These are phyloP conservation scores for Tromatobia lineatoria DNA, from an alignment of 2,888 invertebrate species.

Conservation along the genomic window DNA sequence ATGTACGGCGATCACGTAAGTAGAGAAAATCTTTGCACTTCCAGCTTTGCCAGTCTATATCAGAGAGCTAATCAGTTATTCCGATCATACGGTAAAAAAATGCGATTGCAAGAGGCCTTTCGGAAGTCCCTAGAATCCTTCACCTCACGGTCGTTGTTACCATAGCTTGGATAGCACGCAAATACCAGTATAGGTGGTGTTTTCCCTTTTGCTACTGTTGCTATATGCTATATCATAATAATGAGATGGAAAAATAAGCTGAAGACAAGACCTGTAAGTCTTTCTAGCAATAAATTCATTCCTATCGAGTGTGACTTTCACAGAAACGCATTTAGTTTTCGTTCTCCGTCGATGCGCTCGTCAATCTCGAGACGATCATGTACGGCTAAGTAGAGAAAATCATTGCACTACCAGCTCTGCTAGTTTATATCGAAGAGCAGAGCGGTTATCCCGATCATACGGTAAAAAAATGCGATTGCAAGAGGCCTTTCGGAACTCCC, in stretches of 20 bases:
- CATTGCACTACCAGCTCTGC: not conserved
- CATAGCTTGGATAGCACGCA: not conserved
- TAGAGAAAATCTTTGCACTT: not conserved
- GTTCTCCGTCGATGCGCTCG: not conserved
- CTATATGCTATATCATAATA: too few relatives aligned
- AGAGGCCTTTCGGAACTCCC: not conserved
- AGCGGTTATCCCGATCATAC: constrained; percentile 7
- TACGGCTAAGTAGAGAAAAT: not conserved
- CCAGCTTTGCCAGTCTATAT: not conserved
- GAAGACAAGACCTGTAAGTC: too few relatives aligned
- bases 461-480: not conserved
- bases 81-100: constrained; percentile 12
- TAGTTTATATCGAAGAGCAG: not conserved
- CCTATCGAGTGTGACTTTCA: not conserved
- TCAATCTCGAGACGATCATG: constrained; percentile 2
- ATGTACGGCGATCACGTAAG: not conserved
- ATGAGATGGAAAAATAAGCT: too few relatives aligned
- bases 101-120: constrained; percentile 1
- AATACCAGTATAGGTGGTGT: not conserved
- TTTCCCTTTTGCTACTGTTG: not conserved
- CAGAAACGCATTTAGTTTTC: constrained; percentile 2
- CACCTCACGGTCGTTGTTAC: not conserved
- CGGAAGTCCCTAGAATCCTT: not conserved
- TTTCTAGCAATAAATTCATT: not conserved
- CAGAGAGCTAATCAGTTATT: constrained; percentile 2